phyloP scores from a whole-genome alignment of 2,113 vertebrate genomes.

The Mastomys natalensis region DNA sequence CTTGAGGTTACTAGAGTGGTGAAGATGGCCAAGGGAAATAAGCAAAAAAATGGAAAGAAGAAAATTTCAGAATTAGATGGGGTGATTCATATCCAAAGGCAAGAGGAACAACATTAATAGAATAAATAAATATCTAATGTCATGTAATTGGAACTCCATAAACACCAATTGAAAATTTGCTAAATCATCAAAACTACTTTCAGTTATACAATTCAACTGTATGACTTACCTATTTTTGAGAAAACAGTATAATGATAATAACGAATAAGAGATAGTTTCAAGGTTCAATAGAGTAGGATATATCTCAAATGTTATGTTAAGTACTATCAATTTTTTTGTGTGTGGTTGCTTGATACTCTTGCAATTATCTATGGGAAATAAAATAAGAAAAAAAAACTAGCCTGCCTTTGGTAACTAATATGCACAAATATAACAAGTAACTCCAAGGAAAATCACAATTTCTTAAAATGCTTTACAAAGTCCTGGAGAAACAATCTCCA shows the following conservation, averaged over 20 bases:
- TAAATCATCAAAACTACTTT: conserved; percentile 28
- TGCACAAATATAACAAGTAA: background rate
- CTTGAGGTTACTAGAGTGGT: background rate
- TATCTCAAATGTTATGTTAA: conserved; percentile 57
- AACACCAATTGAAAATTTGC: background rate
- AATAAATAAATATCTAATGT: conserved; percentile 49
- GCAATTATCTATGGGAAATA: conserved; percentile 37
- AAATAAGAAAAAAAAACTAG: conserved; percentile 37
- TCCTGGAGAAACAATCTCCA: conserved; percentile 2
- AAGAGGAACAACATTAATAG: background rate
- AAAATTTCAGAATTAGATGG: background rate
- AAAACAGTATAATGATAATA: conserved; percentile 41
- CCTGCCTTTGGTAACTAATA: conserved; percentile 31
- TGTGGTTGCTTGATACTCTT: background rate
- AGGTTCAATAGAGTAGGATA: conserved; percentile 34
- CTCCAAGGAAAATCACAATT: conserved; percentile 51
- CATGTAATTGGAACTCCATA: conserved; percentile 2
- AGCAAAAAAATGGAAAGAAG: background rate
- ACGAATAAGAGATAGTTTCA: conserved; percentile 34
- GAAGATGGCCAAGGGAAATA: conserved; percentile 31
- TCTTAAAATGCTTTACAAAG: background rate
- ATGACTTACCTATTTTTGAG: conserved; percentile 29
- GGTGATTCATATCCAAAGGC: conserved; percentile 1
- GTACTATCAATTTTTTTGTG: conserved; percentile 24
- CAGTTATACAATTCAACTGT: conserved; percentile 1